Conservation (phyloP, 23 tunicate species). For the Halocynthia aurantium region DNA sequence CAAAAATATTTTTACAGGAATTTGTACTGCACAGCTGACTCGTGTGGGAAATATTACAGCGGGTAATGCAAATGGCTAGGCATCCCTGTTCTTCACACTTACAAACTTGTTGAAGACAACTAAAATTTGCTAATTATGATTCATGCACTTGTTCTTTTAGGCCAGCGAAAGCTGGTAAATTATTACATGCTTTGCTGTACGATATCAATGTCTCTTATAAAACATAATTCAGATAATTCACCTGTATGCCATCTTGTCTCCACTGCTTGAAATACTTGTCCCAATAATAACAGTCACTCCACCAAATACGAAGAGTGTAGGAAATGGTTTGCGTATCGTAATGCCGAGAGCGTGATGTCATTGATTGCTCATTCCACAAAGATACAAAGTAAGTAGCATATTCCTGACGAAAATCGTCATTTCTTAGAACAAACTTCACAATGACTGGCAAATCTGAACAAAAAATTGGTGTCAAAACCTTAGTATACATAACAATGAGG, state of each 20-base stretch:
- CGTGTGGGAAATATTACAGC: too few species aligned
- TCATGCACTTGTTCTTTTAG: too few species aligned
- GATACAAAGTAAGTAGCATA: slow-evolving; percentile 21
- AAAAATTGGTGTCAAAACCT: neutral
- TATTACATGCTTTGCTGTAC: too few species aligned
- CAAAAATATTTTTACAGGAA: too few species aligned
- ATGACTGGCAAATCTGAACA: slow-evolving; percentile 42
- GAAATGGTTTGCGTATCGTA: slow-evolving; percentile 19
- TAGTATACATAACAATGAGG: neutral
- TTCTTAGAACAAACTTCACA: slow-evolving; percentile 55
- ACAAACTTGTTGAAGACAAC: too few species aligned
- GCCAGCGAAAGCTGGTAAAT: too few species aligned
- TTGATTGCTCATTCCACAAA: slow-evolving; percentile 35
- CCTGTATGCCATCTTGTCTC: slow-evolving; percentile 55
- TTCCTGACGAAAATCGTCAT: slow-evolving; percentile 45
- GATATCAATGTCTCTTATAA: neutral
- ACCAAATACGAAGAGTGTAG: slow-evolving; percentile 51
- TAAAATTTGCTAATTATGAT: too few species aligned
- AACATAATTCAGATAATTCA: neutral
- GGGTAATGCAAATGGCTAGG: too few species aligned
- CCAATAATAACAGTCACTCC: slow-evolving; percentile 85
- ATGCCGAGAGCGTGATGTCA: slow-evolving; percentile 23
- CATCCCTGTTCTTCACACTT: too few species aligned
- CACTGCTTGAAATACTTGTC: slow-evolving; percentile 19
- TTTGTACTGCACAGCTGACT: too few species aligned